Percentiles rank a stretch among this genome's conserved stretches.
Conservation (phyloP, 2,797 vertebrate genomes). For the Rhinogobio ventralis region DNA sequence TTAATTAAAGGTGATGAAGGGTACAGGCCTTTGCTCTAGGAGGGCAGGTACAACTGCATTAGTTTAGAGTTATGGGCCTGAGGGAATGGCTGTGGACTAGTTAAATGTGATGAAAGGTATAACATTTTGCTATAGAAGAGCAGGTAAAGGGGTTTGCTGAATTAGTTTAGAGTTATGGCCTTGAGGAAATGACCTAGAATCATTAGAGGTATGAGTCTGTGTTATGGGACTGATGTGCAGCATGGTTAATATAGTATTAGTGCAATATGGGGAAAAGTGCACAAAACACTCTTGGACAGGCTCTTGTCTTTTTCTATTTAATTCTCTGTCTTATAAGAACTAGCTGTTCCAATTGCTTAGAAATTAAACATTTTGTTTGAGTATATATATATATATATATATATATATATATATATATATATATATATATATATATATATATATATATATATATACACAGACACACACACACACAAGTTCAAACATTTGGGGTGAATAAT, state of each 20-base stretch:
- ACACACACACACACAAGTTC: neutral
- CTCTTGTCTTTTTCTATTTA: slow-evolving; percentile 25
- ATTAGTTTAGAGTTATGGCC: slow-evolving; percentile 11
- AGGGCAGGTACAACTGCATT: slow-evolving; percentile 26
- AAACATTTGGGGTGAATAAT: neutral
- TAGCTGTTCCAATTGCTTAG: neutral
- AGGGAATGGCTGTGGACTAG: neutral
- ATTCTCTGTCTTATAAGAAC: neutral
- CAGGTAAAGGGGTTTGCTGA: neutral
- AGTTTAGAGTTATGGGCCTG: slow-evolving; percentile 30
- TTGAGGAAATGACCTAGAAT: neutral
- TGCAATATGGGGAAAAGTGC: slow-evolving; percentile 63
- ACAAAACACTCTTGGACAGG: slow-evolving; percentile 66
- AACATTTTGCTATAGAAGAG: neutral
- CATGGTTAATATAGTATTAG: slow-evolving; percentile 78
- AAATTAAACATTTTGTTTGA: neutral
- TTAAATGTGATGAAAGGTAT: slow-evolving; percentile 42
- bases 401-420: no score
- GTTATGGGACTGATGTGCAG: slow-evolving; percentile 40
- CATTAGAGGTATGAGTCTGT: slow-evolving; percentile 31
- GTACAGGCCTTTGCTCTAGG: slow-evolving; percentile 21
- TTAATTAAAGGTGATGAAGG: slow-evolving; percentile 50
- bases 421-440: no score
- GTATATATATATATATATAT: no score
- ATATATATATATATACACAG: no score